Percentiles rank a stretch among this genome's conserved stretches.
Evolutionary conservation across 2,888 invertebrate species (phyloP).

Genomic region (Oxystoma pomonae): DNA sequence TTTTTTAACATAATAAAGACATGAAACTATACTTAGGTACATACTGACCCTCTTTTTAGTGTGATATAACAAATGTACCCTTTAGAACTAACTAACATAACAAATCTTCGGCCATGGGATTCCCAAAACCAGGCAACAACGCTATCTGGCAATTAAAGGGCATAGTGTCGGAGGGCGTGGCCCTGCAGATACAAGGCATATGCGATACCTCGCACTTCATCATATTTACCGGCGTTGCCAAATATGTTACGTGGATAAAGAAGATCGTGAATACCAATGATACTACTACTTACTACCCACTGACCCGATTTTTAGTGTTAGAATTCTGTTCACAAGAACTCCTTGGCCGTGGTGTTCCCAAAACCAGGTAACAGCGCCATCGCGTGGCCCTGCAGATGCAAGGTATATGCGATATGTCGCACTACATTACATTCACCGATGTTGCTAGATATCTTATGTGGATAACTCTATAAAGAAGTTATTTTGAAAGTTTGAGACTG

Average conservation of each 20-base stretch:
- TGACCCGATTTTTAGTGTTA: no score
- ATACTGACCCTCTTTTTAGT: no score
- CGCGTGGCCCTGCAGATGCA: conserved; percentile 53
- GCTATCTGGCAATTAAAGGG: conserved; percentile 46
- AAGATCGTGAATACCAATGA: conserved; percentile 13
- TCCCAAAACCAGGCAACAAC: conserved; percentile 35
- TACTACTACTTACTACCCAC: no score
- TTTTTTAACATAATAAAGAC: no score
- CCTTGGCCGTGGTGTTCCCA: conserved; percentile 45
- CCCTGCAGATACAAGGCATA: conserved; percentile 51
- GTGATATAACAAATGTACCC: no score
- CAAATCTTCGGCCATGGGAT: conserved; percentile 46
- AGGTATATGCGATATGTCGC: conserved; percentile 55
- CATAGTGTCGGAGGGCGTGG: conserved; percentile 56
- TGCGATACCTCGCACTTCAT: conserved; percentile 60
- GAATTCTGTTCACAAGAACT: no score
- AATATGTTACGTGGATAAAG: conserved; percentile 43
- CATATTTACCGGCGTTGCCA: conserved; percentile 59
- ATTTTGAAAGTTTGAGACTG: no score
- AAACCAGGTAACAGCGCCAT: conserved; percentile 32
- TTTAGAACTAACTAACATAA: no score
- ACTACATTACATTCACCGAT: conserved; percentile 61
- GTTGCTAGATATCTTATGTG: conserved; percentile 50
- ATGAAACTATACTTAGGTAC: no score
- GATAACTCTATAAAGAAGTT: no score